Percentiles rank a stretch among this genome's conserved stretches.
Evolutionary conservation across 37 sponge, comb jelly and placozoan species (phyloP).

Genomic region (Lycopodina hypogea): DNA sequence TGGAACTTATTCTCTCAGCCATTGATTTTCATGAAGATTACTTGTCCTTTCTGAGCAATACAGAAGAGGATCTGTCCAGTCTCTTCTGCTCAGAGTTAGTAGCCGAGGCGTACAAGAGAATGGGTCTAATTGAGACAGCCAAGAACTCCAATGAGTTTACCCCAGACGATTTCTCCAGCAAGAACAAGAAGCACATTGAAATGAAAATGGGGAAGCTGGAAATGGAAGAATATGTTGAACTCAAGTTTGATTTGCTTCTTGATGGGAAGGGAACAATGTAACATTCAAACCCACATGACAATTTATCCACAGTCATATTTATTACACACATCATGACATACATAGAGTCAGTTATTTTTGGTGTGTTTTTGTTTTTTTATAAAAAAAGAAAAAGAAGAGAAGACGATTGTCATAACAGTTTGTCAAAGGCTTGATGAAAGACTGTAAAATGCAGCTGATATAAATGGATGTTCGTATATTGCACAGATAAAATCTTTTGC

Average conservation of each 20-base stretch:
- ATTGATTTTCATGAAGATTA: slow-evolving; percentile 55
- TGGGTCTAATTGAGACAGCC: slow-evolving; percentile 42
- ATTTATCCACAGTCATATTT: neutral
- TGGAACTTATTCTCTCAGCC: slow-evolving; percentile 65
- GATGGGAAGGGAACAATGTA: neutral
- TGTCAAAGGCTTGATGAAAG: no score
- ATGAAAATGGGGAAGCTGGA: slow-evolving; percentile 33
- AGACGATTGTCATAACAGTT: no score
- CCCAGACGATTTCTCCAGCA: slow-evolving; percentile 77
- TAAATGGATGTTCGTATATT: no score
- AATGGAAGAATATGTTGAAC: slow-evolving; percentile 50
- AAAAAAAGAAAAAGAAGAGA: neutral
- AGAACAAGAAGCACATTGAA: neutral
- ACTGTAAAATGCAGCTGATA: no score
- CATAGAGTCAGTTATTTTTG: neutral
- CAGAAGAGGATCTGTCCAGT: slow-evolving; percentile 66
- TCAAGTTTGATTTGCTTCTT: slow-evolving; percentile 51
- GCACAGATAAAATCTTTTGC: no score
- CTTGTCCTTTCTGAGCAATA: slow-evolving; percentile 57
- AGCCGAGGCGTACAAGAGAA: slow-evolving; percentile 64
- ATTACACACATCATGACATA: neutral
- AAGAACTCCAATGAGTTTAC: slow-evolving; percentile 62
- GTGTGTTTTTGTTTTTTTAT: neutral
- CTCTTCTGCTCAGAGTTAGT: slow-evolving; percentile 80
- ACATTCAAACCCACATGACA: neutral